Evolutionary conservation across 2,888 invertebrate species (phyloP), one percentile per base, ranked within the genome.

Genomic region (Sinotaia quadrata): DNA sequence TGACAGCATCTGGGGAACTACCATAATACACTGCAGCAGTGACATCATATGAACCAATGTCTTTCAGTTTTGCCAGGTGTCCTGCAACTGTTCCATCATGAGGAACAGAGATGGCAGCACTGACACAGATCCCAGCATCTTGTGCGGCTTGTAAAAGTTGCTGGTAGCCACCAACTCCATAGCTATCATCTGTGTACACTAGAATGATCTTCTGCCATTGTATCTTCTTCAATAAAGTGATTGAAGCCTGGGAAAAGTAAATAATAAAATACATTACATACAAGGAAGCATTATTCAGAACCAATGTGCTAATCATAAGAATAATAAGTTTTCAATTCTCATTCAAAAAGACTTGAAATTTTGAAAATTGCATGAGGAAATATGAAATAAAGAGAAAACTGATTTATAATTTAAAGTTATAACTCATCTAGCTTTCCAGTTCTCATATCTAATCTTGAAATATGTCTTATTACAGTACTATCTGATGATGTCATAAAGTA

Each of bases 191-290:
- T 0, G 85, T 78, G 69, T 87, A 85, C 4, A 89, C 80, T 3
- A 87, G 73, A 4, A 87, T 80, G 8, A 89, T 80, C 68, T 86
- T 85, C 61, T 84, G 82, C 89, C 89, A 89, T 18, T 84, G 78
- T 44, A 89, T 78, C 44, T 80, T 75, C 27, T 83, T 77, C 70
- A 89, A 78, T 0, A 86, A 74, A 33, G 81, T 76, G 4, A 84
- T 75, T 62, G 87, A 80, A 1, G 85, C 85, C 78, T 87, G 73
- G 0, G 72, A 49, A 27, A 29, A n/a, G n/a, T n/a, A n/a, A n/a
- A n/a, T n/a, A n/a, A n/a, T n/a, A n/a, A n/a, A n/a, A n/a, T n/a
- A n/a, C n/a, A n/a, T n/a, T n/a, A n/a, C n/a, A n/a, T n/a, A n/a
- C n/a, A n/a, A n/a, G n/a, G n/a, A n/a, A n/a, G n/a, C n/a, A n/a